A percentile compares a stretch with the other conserved stretches of the same genome.
Evolutionary conservation across 1,140 invertebrate genomes (phyloP).

Genomic region (Leguminivora glycinivorella): DNA sequence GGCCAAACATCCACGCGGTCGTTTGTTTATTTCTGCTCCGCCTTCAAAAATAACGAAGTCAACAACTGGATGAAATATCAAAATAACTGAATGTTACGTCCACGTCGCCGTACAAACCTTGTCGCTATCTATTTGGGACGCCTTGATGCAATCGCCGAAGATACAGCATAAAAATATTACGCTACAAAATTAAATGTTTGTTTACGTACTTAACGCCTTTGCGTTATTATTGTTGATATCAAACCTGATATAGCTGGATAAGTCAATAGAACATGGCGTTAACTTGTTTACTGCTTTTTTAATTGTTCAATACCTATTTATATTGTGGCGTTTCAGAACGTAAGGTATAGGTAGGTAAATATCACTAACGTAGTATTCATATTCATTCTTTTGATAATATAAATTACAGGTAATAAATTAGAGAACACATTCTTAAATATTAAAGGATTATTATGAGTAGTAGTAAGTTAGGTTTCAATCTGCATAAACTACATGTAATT

Average conservation of each 20-base stretch:
- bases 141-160: not conserved
- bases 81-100: slow-evolving; percentile 1
- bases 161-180: not conserved
- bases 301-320: not conserved
- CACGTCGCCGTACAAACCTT: not conserved
- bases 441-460: no score
- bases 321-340: no score
- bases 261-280: not conserved
- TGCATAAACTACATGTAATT: no score
- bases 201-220: not conserved
- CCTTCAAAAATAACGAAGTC: slow-evolving; percentile 1
- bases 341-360: no score
- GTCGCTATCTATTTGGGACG: not conserved
- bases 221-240: not conserved
- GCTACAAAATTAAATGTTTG: not conserved
- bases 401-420: no score
- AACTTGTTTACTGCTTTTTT: not conserved
- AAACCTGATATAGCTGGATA: not conserved
- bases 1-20: not conserved
- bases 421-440: no score
- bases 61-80: slow-evolving; percentile 4
- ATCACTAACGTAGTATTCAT: not conserved
- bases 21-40: slow-evolving; percentile 2
- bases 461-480: no score
- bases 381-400: no score